These are phyloP conservation scores for Chloroceryle amazona DNA, from an alignment of 2,797 vertebrate genomes.

Conservation along the genomic window DNA sequence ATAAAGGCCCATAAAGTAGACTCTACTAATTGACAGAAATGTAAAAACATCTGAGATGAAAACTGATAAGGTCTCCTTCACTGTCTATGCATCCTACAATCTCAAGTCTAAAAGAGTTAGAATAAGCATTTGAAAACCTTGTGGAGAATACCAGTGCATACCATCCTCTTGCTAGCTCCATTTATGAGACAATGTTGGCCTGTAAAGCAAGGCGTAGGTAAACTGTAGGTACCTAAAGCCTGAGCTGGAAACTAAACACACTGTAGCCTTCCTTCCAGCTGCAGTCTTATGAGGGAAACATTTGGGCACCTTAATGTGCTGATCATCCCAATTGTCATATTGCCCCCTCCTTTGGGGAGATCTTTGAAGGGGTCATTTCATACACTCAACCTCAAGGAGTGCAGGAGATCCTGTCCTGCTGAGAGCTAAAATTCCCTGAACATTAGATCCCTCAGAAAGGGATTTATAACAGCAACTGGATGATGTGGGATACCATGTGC, in stretches of 20 bases:
- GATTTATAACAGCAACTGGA: neutral
- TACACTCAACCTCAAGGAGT: neutral
- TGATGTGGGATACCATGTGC: neutral
- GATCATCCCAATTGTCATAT: neutral
- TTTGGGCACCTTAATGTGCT: rapidly evolving
- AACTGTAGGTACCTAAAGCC: neutral
- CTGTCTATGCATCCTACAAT: neutral
- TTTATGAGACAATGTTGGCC: neutral
- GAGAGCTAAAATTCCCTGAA: neutral
- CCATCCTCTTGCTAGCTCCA: neutral
- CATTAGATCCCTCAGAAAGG: neutral
- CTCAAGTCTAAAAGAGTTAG: neutral
- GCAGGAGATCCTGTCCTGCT: neutral
- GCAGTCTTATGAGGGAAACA: neutral
- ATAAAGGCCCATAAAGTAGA: neutral
- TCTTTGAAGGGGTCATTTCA: neutral
- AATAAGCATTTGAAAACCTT: neutral
- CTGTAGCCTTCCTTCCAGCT: neutral
- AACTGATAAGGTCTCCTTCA: neutral
- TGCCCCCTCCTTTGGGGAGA: neutral
- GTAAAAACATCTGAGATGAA: neutral
- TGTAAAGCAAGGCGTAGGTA: neutral
- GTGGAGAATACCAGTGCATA: too few relatives aligned
- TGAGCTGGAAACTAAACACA: neutral
- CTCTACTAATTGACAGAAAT: rapidly evolving